These are phyloP conservation scores for Lucinisca nassula DNA, from an alignment of 2,888 invertebrate species.

Conservation along the genomic window DNA sequence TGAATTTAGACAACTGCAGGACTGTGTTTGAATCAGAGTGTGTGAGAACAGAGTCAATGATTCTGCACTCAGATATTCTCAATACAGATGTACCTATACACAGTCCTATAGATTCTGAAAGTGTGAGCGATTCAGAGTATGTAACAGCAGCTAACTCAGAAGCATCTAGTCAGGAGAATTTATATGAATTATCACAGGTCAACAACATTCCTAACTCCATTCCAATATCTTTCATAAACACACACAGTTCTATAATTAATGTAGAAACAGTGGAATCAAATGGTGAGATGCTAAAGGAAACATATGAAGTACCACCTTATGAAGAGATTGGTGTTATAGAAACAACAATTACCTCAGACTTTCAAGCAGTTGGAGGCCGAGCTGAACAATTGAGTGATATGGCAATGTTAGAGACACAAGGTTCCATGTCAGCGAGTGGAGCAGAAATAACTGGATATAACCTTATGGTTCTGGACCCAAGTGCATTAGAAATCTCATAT, in stretches of 20 bases:
- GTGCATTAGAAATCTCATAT: background rate
- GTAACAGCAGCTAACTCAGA: conserved; percentile 77
- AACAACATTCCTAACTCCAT: background rate
- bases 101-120: conserved; percentile 64
- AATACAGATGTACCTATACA: conserved; percentile 72
- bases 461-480: background rate
- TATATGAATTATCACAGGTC: conserved; percentile 1
- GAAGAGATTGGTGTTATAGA: background rate
- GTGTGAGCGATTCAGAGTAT: conserved; percentile 78
- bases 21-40: conserved; percentile 88
- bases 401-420: background rate
- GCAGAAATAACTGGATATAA: background rate
- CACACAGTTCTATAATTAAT: too few relatives aligned
- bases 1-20: conserved; percentile 97
- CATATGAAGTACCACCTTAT: background rate
- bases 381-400: background rate
- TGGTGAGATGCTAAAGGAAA: too few relatives aligned
- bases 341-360: background rate
- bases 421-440: too few relatives aligned
- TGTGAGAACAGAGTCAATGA: conserved; percentile 94
- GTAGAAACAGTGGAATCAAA: too few relatives aligned
- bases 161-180: conserved; percentile 70
- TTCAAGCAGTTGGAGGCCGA: background rate
- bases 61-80: conserved; percentile 62
- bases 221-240: background rate